Evolutionary conservation across 2,888 invertebrate species (phyloP).

Genomic region (Agonopterix arenella): DNA sequence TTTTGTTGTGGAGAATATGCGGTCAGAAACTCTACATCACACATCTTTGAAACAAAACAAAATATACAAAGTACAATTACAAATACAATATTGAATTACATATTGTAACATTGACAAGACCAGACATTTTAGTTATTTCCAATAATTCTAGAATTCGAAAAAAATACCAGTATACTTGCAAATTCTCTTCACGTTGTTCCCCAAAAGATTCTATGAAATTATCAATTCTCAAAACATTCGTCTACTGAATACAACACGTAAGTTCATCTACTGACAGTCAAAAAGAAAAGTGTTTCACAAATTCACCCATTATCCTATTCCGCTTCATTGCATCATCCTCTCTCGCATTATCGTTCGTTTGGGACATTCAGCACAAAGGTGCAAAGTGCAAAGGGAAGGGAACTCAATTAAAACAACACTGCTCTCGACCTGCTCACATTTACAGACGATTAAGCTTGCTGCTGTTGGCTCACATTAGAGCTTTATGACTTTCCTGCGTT

Average conservation of each 20-base stretch:
- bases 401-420: conserved; percentile 62
- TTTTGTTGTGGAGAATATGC: no score
- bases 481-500: no score
- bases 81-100: no score
- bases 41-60: no score
- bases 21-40: no score
- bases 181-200: no score
- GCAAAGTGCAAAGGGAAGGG: conserved; percentile 40
- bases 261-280: not conserved
- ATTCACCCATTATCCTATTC: conserved; percentile 1
- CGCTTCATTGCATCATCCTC: conserved; percentile 6
- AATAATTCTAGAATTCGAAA: no score
- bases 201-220: no score
- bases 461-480: conserved; percentile 19
- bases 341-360: conserved; percentile 26
- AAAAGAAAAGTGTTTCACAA: not conserved
- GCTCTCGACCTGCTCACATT: conserved; percentile 41
- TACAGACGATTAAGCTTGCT: conserved; percentile 44
- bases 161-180: no score
- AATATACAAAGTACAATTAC: no score
- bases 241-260: not conserved
- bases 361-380: conserved; percentile 51
- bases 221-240: not conserved
- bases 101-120: no score
- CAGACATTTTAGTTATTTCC: no score